Conservation (phyloP, 1,140 invertebrate species). For the Solenopsis invicta region DNA sequence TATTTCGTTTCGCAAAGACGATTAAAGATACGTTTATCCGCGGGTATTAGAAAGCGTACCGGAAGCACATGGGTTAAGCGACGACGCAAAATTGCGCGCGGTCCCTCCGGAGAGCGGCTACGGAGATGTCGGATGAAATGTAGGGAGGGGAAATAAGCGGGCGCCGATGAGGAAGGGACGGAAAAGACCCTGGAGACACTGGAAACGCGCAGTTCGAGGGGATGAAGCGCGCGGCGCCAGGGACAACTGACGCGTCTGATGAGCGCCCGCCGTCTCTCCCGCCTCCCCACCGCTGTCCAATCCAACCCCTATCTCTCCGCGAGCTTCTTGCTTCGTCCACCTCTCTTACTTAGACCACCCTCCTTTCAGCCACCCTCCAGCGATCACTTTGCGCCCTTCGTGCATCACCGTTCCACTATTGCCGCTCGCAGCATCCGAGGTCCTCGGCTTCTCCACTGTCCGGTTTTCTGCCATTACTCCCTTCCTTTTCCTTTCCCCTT, state of each 20-base stretch:
- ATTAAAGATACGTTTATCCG: conserved; percentile 14
- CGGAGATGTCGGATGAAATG: conserved; percentile 22
- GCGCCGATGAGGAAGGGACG: conserved; percentile 38
- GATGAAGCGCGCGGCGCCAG: conserved; percentile 54
- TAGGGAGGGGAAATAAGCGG: conserved; percentile 17
- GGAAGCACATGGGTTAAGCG: conserved; percentile 7
- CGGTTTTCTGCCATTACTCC: conserved; percentile 11
- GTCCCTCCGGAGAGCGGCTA: background rate
- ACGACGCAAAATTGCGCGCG: conserved; percentile 24
- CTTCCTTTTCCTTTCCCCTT: background rate
- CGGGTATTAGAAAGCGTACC: background rate
- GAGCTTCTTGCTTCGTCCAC: conserved; percentile 32
- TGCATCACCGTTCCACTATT: background rate
- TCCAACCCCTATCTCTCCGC: background rate
- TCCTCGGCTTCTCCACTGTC: background rate
- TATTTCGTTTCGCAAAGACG: background rate
- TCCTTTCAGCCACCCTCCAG: conserved; percentile 17
- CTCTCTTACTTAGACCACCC: conserved; percentile 39
- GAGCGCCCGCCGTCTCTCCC: conserved; percentile 27
- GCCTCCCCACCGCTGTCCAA: conserved; percentile 16
- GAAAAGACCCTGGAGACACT: conserved; percentile 51
- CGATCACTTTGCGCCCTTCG: conserved; percentile 31
- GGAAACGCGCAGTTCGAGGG: conserved; percentile 34
- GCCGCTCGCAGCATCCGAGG: background rate
- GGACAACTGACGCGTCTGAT: conserved; percentile 64